These are phyloP conservation scores for Thermophis baileyi DNA, from an alignment of 2,113 vertebrate species.

Conservation along the genomic window DNA sequence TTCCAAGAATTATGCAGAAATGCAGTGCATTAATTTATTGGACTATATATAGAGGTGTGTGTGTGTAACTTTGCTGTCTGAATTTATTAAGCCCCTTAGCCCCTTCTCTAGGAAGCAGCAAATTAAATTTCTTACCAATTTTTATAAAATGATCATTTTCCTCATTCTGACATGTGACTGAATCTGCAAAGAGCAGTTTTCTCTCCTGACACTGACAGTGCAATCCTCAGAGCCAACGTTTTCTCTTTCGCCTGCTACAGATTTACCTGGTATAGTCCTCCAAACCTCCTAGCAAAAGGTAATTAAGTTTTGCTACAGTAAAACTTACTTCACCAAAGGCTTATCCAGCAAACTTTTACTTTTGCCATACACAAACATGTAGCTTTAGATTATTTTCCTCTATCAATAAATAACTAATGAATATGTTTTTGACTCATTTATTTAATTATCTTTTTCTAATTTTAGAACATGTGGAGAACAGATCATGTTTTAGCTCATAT, in stretches of 20 bases:
- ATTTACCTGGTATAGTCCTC: background rate
- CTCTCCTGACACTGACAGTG: constrained; percentile 59
- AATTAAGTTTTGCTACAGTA: background rate
- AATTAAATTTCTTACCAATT: constrained; percentile 91
- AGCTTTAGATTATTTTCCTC: background rate
- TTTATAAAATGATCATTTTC: constrained; percentile 94
- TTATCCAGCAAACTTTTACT: background rate
- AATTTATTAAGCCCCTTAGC: constrained; percentile 91
- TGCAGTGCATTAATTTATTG: constrained; percentile 89
- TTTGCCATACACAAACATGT: background rate
- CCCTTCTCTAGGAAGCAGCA: constrained; percentile 82
- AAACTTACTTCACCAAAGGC: background rate
- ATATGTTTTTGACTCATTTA: background rate
- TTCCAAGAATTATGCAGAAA: constrained; percentile 88
- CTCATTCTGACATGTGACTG: constrained; percentile 86
- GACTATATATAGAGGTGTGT: constrained; percentile 98
- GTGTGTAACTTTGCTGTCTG: constrained; percentile 95
- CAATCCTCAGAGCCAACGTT: constrained; percentile 53
- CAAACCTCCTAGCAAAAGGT: background rate
- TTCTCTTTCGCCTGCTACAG: constrained; percentile 39
- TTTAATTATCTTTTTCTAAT: background rate
- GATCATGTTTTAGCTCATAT: background rate
- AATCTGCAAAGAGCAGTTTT: constrained; percentile 74
- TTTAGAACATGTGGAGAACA: background rate
- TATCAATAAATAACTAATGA: background rate